phyloP scores from a whole-genome alignment of 2,888 invertebrate species.

The Eristalis pertinax region DNA sequence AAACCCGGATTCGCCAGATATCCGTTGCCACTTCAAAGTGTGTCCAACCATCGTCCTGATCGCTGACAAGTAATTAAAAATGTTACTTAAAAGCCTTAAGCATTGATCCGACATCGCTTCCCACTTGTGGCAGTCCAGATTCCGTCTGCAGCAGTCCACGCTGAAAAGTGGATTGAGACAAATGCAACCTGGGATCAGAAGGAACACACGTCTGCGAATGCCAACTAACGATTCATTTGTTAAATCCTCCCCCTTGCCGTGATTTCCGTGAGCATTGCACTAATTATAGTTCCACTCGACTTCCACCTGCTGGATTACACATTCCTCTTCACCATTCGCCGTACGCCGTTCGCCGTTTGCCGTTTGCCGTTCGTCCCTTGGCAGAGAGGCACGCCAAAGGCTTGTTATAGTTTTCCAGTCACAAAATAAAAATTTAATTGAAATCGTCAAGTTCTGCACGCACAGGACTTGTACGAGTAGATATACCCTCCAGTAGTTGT shows the following conservation, averaged over 20 bases:
- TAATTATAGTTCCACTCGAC: slow-evolving; percentile 54
- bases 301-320: slow-evolving; percentile 67
- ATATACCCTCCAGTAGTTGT: neutral
- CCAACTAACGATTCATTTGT: slow-evolving; percentile 1
- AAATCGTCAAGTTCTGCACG: slow-evolving; percentile 67
- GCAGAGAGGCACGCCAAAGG: neutral
- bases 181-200: neutral
- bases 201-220: neutral
- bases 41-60: neutral
- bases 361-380: neutral
- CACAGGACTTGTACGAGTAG: slow-evolving; percentile 15
- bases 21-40: neutral
- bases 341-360: neutral
- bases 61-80: slow-evolving; percentile 5
- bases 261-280: slow-evolving; percentile 54
- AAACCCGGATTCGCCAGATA: neutral
- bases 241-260: neutral
- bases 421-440: slow-evolving; percentile 63
- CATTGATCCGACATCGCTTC: neutral
- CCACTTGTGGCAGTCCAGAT: neutral
- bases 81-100: neutral
- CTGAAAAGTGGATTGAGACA: neutral
- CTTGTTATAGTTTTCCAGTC: slow-evolving; percentile 21
- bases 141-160: neutral
- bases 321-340: slow-evolving; percentile 14